Evolutionary conservation across 1,140 invertebrate genomes (phyloP).

Genomic region (Oedothorax gibbosus): DNA sequence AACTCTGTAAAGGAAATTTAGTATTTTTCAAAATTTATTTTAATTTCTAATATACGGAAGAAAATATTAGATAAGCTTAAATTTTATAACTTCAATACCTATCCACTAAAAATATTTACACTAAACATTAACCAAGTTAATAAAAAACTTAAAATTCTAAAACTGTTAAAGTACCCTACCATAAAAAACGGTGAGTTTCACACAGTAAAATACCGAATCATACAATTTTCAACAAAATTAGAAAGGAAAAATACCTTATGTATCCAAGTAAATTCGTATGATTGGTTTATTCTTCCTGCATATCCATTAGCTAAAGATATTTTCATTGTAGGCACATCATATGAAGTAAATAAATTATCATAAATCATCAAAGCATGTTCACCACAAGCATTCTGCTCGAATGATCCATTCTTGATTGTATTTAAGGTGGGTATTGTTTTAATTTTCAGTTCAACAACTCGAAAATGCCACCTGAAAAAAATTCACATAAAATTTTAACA

Average conservation of each 20-base stretch:
- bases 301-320: slow-evolving; percentile 23
- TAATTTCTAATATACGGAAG: too few species aligned
- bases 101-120: too few species aligned
- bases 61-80: too few species aligned
- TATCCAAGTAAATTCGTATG: slow-evolving; percentile 3
- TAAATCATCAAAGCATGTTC: background rate
- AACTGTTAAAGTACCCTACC: too few species aligned
- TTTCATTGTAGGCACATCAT: slow-evolving; percentile 3
- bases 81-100: too few species aligned
- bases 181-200: too few species aligned
- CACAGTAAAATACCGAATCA: background rate
- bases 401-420: too few species aligned
- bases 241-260: slow-evolving; percentile 28
- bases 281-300: slow-evolving; percentile 1
- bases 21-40: background rate
- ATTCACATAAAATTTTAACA: background rate
- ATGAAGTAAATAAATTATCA: background rate
- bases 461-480: slow-evolving; percentile 39
- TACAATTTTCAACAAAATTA: background rate
- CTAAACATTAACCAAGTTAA: too few species aligned
- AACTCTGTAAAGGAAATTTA: slow-evolving; percentile 4
- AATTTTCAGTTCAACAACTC: slow-evolving; percentile 15
- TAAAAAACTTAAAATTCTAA: too few species aligned
- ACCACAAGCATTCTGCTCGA: background rate
- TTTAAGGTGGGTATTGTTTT: background rate